Evolutionary conservation across 1,140 invertebrate species (phyloP), one percentile per base, ranked within the genome.

Genomic region (Cydia pomonella): DNA sequence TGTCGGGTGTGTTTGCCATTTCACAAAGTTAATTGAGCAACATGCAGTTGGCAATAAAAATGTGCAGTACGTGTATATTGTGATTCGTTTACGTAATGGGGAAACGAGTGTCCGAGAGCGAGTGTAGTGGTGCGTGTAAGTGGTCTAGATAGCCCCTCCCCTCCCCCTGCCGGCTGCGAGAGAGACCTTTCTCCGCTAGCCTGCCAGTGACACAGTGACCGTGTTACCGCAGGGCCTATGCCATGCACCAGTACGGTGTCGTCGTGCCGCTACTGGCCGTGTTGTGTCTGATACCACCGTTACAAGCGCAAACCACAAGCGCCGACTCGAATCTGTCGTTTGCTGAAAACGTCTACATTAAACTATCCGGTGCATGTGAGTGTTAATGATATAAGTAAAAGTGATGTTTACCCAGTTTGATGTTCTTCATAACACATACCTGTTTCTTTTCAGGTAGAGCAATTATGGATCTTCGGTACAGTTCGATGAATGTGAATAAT

Each of bases 171-270:
- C 76, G 79, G 78, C 80, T 83, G 79, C 73, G 75, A 75, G 82
- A 78, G 84, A 77, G 82, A 87, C 88, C 90, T 91, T 90, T 92
- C 89, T 91, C 90, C 91, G 76, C 72, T 75, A 77, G 74, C 82
- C 59, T 82, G 87, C 78, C 90, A 92, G 90, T 91, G 90, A 85
- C 86, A 91, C 78, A 87, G 87, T 90, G 87, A 88, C 88, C 89
- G 89, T 87, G 84, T 87, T 86, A 76, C 75, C 84, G 81, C 84
- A 86, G 83, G 85, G 86, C 81, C 84, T 82, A 66, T 75, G 86
- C 84, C 84, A 90, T 90, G 90, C 84, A 82, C 87, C 83, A 83
- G 77, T 76, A 82, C 76, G 81, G 72, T 69, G 73, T 80, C 27
- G 73, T 83, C 62, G 75, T 85, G 78, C 77, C 79, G 50, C 73